Base-by-base conservation (phyloP, 2,113 vertebrate species). In the Hippoglossus stenolepis region DNA sequence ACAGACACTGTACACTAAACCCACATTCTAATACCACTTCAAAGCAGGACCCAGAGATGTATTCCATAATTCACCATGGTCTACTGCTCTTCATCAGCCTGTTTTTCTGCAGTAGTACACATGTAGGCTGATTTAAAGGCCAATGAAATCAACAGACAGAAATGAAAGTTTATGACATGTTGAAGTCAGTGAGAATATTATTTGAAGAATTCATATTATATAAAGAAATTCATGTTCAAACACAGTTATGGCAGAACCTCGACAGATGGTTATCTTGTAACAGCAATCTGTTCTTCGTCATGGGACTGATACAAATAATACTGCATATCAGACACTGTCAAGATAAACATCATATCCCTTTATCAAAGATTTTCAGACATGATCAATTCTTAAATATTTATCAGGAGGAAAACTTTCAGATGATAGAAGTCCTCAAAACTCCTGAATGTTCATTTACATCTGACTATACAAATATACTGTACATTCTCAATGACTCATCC, bases 11-110 rank as follows among this genome's bases (percentile, higher is more conserved):
- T 5, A 28, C 24, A 65, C 63, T 47, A 45, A 18, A 65, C 45
- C 23, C 21, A 11, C 40, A 65, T 7, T 45, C 18, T 62, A 64
- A 64, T 45, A 9, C 38, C 21, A 24, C 62, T 24, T 64, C 35
- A 17, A 45, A 64, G 62, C 40, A 43, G 14, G 23, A 47, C 13
- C 23, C 13, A 17, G 40, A 64, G 38, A 12, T 5, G 23, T 65
- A 47, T 49, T 21, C 63, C 23, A 65, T 23, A 65, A 65, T 65
- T 49, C 40, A 65, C 43, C 40, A 28, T 11, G 9, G 63, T 45
- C 13, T 63, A 7, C 61, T 14, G 61, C 61, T 43, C 35, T 10
- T 40, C 2, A 7, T 18, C 31, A 38, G 28, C 18, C 5, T 4
- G 20, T 7, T 40, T 3, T n/a, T 23, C 13, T n/a, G 35, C 20